These are phyloP conservation scores for Drosophila greeni DNA, from an alignment of 2,888 invertebrate genomes.

Conservation along the genomic window DNA sequence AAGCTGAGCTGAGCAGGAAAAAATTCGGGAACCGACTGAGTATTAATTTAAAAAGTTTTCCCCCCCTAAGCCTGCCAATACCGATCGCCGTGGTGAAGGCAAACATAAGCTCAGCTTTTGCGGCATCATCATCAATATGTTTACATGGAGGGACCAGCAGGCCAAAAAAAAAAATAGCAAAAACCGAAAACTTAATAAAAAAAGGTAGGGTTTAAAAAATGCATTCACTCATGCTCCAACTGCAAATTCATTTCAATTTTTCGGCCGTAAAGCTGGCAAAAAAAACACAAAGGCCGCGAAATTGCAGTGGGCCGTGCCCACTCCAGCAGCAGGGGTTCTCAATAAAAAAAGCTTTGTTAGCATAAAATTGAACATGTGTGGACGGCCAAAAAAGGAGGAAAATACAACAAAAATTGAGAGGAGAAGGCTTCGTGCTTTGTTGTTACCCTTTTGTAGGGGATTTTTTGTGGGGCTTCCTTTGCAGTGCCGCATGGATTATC, in stretches of 20 bases:
- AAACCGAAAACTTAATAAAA: conserved; percentile 36
- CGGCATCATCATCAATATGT: conserved; percentile 37
- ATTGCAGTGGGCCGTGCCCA: conserved; percentile 44
- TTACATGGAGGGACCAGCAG: conserved; percentile 30
- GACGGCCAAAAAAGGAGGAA: conserved; percentile 6
- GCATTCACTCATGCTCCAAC: conserved; percentile 50
- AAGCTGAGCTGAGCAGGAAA: conserved; percentile 4
- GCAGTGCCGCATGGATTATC: conserved; percentile 56
- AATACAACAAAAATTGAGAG: not conserved
- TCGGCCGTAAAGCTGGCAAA: conserved; percentile 18
- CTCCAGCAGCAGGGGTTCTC: conserved; percentile 24
- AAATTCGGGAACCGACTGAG: not conserved
- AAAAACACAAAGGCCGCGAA: conserved; percentile 62
- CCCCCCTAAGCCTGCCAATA: conserved; percentile 21
- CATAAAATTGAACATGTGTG: conserved; percentile 66
- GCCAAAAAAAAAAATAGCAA: conserved; percentile 10
- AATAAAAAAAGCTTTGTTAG: conserved; percentile 62
- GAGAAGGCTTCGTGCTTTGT: conserved; percentile 16
- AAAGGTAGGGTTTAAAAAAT: conserved; percentile 38
- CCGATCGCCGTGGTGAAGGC: conserved; percentile 26
- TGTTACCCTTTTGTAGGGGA: conserved; percentile 39
- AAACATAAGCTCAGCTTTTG: conserved; percentile 39
- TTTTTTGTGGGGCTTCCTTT: conserved; percentile 20
- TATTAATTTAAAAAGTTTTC: conserved; percentile 32
- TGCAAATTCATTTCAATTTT: conserved; percentile 65